Base-by-base conservation (phyloP, 2,113 vertebrate species). In the Vulpes lagopus region DNA sequence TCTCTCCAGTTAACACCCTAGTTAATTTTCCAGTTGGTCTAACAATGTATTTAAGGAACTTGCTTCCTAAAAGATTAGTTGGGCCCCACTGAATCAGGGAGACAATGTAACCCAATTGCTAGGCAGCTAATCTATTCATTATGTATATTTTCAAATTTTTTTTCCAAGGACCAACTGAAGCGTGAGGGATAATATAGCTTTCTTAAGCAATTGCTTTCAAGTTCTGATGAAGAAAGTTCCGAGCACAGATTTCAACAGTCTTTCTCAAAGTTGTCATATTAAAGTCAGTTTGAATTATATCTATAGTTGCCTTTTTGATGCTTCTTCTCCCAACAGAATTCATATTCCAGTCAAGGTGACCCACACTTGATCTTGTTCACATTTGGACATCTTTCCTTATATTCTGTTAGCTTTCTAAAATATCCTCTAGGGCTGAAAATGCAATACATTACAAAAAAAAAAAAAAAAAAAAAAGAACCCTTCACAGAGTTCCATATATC, bases 1-100 rank as follows among this genome's bases (percentile, higher is more conserved):
- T 92, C 80, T 67, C 79, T 67, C 93, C 67, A 43, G 69, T 87
- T 93, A 91, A 60, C 4, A 23, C 38, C 30, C 57, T 82, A 74
- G 80, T 94, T 97, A 69, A 97, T 98, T 97, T 89, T 97, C 97
- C 96, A 97, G 93, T 87, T 97, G 95, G 60, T 71, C 79, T 69
- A 49, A 74, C 60, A 96, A 43, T 84, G 49, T 92, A 69, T 98
- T 97, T 93, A 60, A 96, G 92, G 81, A 76, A 49, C 1, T 5
- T 60, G 4, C 2, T 8, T 92, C 92, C 96, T 88, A 23, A 97
- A 91, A 97, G 96, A 95, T 62, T 94, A 8, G 96, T 92, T 96
- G 91, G 96, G 88, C 73, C 89, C 62, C 38, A 74, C 81, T 49
- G 92, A 83, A 89, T 83, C 91, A 53, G 79, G 81, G 23, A 95